Evolutionary conservation across 2,797 vertebrate species (phyloP), one percentile per base, ranked within the genome.

Genomic region (Tangara arthus): DNA sequence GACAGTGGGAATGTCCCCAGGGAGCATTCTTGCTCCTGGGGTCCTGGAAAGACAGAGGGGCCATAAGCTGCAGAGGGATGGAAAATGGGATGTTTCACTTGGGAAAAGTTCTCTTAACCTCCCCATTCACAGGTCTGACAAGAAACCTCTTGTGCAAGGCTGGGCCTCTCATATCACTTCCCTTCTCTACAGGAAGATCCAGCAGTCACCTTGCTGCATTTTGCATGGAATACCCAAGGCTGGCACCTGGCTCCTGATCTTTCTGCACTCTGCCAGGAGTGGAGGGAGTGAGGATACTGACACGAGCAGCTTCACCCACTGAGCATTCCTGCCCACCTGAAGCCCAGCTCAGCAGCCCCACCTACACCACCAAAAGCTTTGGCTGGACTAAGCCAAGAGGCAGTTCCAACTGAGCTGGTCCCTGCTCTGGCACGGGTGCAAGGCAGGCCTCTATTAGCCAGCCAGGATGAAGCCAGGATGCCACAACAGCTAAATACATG

Each of bases 301-400:
- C 30, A 56, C 0, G 0, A 83, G 41, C 44, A 75, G n/a, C 52
- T 9, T 8, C 19, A 22, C 20, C 39, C 56, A 50, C 21, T 0
- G 0, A 79, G 42, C 8, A 11, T 17, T 56, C 46, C 50, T 2
- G 2, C 37, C 50, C 20, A n/a, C 39, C 21, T 35, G 28, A 77
- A 82, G 26, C 37, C 34, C 49, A 37, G 49, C 30, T 37, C 63
- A 49, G 55, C 55, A 80, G 56, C 30, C n/a, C 7, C 24, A 57
- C 6, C 32, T 39, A 26, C 6, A 6, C 47, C 20, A 60, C 42
- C 41, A 79, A 71, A 84, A 81, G 23, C 32, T 87, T 46, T n/a
- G 19, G 12, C 44, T 52, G 60, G 39, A 73, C 44, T 55, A 82
- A 82, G 32, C 30, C 50, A 79, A 69, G 37, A 1, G 24, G 44